Evolutionary conservation across 2,888 invertebrate genomes (phyloP), one percentile per base, ranked within the genome.

Genomic region (Drosophila phalerata): DNA sequence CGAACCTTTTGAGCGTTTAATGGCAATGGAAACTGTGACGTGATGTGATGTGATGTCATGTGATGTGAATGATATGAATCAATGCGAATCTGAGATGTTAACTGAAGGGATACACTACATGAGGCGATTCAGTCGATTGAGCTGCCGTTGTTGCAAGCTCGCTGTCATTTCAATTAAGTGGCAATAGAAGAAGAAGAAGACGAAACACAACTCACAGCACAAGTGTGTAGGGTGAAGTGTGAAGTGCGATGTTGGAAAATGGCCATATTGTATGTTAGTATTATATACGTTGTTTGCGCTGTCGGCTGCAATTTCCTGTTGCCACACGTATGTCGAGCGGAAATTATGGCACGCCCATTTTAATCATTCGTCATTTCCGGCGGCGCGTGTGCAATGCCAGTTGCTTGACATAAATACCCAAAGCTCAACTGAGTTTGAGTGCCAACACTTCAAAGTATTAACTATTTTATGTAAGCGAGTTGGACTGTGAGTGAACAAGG

Each of bases 291-390:
- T 67, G 78, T 73, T 73, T 77, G 68, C 53, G 40, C 58, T 58
- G 55, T 69, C 65, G 68, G 34, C 69, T 57, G 78, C 81, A 88
- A 88, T 88, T 85, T 85, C 85, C 85, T 83, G 88, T 80, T 80
- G 66, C 67, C 52, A 57, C 63, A 64, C 58, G 62, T 60, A 55
- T 65, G 62, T 60, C 63, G 43, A 56, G 73, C 84, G 85, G 85
- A 85, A 85, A 85, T 85, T 88, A 86, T 81, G 85, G 89, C 87
- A 85, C 85, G 87, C 85, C 85, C 85, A 85, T 76, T 85, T 88
- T 81, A 88, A 85, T 85, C 81, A 84, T 84, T 79, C 69, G 75
- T 69, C 69, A 88, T 85, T 81, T 85, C 85, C 85, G 78, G 73
- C 48, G 30, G 66, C 56, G 55, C 74, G 17, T 48, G 9, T 49